Evolutionary conservation across 2,888 invertebrate species (phyloP).

Genomic region (Helobdella robusta): DNA sequence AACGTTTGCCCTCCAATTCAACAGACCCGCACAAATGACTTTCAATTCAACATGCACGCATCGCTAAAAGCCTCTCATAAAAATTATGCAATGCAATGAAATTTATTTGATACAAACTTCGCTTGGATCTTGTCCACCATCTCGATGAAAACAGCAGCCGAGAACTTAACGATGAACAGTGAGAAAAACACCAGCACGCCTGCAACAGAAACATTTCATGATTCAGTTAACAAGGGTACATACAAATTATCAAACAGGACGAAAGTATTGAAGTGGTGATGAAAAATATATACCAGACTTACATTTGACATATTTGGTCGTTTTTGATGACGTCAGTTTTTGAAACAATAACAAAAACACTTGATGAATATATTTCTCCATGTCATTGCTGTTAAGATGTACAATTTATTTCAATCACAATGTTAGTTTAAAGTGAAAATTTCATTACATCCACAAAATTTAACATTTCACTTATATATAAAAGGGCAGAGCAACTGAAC

Average conservation of each 20-base stretch:
- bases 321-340: constrained; percentile 80
- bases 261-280: not conserved
- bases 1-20: not conserved
- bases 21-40: too few relatives aligned
- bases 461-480: too few relatives aligned
- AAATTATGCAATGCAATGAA: not conserved
- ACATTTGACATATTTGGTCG: constrained; percentile 71
- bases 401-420: too few relatives aligned
- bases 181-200: constrained; percentile 80
- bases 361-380: constrained; percentile 71
- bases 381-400: constrained; percentile 55
- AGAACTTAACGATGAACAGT: constrained; percentile 71
- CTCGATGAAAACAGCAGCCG: constrained; percentile 64
- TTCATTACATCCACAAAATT: too few relatives aligned
- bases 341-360: constrained; percentile 85
- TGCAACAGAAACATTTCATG: constrained; percentile 36
- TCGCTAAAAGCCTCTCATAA: not conserved
- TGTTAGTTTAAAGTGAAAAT: too few relatives aligned
- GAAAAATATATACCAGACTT: not conserved
- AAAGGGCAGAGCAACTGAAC: too few relatives aligned
- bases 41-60: not conserved
- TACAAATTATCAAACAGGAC: not conserved
- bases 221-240: not conserved
- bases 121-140: constrained; percentile 76
- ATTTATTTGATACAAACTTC: constrained; percentile 51